Conservation (phyloP, 2,113 vertebrate species). For the Pelusios castaneus region DNA sequence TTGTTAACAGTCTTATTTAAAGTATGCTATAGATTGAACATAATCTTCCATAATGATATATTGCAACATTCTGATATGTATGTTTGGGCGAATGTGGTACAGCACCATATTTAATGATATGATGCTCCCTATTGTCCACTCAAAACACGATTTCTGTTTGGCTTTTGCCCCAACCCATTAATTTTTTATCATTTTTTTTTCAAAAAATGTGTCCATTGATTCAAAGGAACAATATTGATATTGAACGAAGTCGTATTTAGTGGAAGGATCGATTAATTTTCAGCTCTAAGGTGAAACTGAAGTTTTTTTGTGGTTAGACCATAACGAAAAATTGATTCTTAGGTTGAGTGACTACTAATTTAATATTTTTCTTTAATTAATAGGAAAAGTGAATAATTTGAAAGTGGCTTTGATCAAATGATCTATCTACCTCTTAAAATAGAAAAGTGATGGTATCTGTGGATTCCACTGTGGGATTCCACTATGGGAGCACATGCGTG, state of each 20-base stretch:
- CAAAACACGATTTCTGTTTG: not conserved
- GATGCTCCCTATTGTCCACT: not conserved
- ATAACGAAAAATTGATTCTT: not conserved
- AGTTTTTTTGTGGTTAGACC: not conserved
- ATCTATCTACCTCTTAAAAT: not conserved
- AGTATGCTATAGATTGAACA: not conserved
- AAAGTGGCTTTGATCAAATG: not conserved
- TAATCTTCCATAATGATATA: not conserved
- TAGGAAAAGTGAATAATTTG: not conserved
- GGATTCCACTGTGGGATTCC: no score
- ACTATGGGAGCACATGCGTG: no score
- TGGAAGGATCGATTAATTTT: not conserved
- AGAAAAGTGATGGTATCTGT: not conserved
- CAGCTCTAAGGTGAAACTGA: not conserved
- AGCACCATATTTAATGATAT: not conserved
- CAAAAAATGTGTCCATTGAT: no score
- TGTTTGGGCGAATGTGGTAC: not conserved
- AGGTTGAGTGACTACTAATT: not conserved
- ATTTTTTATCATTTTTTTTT: not conserved
- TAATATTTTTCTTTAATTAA: not conserved
- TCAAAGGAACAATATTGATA: not conserved
- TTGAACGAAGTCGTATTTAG: not conserved
- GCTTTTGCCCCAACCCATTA: not conserved
- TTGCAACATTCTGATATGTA: not conserved
- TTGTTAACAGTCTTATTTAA: not conserved